Conservation (phyloP, 2,888 invertebrate species). For the Tanypteryx hageni region DNA sequence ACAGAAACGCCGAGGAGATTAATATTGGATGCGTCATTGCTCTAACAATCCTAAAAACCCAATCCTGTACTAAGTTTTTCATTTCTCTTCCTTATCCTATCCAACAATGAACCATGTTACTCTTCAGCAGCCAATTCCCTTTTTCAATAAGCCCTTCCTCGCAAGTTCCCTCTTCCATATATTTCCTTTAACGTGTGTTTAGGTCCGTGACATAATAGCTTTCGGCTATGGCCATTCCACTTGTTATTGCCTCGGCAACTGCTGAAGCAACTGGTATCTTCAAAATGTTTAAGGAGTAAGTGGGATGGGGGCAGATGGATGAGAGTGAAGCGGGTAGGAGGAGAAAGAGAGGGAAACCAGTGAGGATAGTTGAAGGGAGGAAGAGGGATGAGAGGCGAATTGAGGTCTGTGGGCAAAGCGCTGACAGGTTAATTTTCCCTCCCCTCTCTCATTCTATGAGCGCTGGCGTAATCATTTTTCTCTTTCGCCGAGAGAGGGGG, state of each 20-base stretch:
- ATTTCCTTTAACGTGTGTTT: neutral
- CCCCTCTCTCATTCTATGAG: neutral
- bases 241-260: slow-evolving; percentile 13
- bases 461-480: slow-evolving; percentile 1
- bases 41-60: no score
- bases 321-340: neutral
- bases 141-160: neutral
- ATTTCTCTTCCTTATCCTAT: no score
- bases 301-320: neutral
- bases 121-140: no score
- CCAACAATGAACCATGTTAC: no score
- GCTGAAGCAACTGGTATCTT: slow-evolving; percentile 33
- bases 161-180: neutral
- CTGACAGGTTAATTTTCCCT: slow-evolving; percentile 2
- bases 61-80: no score
- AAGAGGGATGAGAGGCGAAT: no score
- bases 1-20: no score
- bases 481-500: neutral
- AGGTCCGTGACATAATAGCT: neutral
- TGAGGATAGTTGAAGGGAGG: no score
- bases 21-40: no score
- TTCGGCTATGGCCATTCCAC: neutral
- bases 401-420: neutral
- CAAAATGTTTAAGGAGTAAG: neutral
- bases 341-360: no score